Base-by-base conservation (phyloP, 1,140 invertebrate species). In the Ceratina calcarata region DNA sequence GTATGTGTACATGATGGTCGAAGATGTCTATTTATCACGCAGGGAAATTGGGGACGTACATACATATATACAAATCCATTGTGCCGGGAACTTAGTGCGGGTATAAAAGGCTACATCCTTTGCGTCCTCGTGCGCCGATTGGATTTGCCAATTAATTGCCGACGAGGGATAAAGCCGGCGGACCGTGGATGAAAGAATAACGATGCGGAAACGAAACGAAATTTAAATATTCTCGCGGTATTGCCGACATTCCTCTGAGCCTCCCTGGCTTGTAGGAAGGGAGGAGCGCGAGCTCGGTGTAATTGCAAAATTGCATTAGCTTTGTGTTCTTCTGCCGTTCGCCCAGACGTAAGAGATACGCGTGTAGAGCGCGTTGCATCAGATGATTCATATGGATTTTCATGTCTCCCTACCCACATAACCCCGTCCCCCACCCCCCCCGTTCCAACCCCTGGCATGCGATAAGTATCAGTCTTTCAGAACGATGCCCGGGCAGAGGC, bases 231-330 rank as follows among this genome's bases (percentile, higher is more conserved):
- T 86, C 88, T 84, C 80, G 80, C 86, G 75, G 82, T 86, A 86
- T 83, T 82, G 74, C 74, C 67, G 78, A 70, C 84, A 85, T 84
- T 83, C 80, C 82, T 88, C 85, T 64, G 77, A 81, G 60, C 70
- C 77, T 71, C 67, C 65, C 71, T 32, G 62, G 71, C 22, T 53
- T 45, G 60, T 45, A 53, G 60, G 71, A 57, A 58, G 78, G 57
- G 72, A 78, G 76, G 72, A 71, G 65, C 69, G 70, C 58, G 69
- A 71, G 69, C 81, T 75, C 82, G 80, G 80, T 86, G 84, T 90
- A 90, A 90, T 90, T 90, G 87, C 86, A 89, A 90, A 90, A 90
- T 89, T 90, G 87, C 89, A 89, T 90, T 90, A 90, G 88, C 89
- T 89, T 89, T 89, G 89, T 87, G 88, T 87, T 88, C 87, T 87